These are phyloP conservation scores for Cataglyphis cursor DNA, from an alignment of 2,888 invertebrate species.

Conservation along the genomic window DNA sequence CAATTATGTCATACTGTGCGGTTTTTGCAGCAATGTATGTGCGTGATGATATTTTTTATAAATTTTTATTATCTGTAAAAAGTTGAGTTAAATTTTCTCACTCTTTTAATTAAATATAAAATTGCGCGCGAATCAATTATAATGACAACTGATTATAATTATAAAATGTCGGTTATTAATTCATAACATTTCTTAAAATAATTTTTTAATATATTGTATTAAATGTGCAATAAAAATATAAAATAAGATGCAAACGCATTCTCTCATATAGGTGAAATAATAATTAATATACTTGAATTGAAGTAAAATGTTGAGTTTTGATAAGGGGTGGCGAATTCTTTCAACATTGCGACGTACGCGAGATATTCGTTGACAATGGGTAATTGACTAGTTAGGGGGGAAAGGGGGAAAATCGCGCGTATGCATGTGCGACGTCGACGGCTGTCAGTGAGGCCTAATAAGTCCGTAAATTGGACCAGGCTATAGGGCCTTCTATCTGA, in stretches of 20 bases:
- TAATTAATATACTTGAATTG: constrained; percentile 3
- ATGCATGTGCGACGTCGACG: constrained; percentile 68
- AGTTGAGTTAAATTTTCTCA: not conserved
- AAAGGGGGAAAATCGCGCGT: constrained; percentile 52
- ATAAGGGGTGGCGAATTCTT: constrained; percentile 50
- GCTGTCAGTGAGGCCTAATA: constrained; percentile 80
- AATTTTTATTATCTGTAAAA: not conserved
- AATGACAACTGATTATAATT: not conserved
- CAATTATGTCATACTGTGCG: not conserved
- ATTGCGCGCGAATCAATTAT: not conserved
- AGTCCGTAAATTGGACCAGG: constrained; percentile 84
- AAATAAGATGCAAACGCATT: not conserved
- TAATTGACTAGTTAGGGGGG: constrained; percentile 34
- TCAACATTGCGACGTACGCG: constrained; percentile 27
- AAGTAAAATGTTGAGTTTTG: constrained; percentile 7
- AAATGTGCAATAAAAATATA: not conserved
- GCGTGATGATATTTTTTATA: not conserved
- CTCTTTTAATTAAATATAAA: not conserved
- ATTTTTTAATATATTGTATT: not conserved
- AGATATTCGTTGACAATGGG: constrained; percentile 63
- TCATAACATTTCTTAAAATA: not conserved
- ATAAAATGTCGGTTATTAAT: not conserved
- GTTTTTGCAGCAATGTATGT: not conserved
- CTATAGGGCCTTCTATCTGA: constrained; percentile 76
- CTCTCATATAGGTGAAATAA: not conserved